Evolutionary conservation across 2,113 vertebrate species (phyloP), one percentile per base, ranked within the genome.

Genomic region (Cettia cetti): DNA sequence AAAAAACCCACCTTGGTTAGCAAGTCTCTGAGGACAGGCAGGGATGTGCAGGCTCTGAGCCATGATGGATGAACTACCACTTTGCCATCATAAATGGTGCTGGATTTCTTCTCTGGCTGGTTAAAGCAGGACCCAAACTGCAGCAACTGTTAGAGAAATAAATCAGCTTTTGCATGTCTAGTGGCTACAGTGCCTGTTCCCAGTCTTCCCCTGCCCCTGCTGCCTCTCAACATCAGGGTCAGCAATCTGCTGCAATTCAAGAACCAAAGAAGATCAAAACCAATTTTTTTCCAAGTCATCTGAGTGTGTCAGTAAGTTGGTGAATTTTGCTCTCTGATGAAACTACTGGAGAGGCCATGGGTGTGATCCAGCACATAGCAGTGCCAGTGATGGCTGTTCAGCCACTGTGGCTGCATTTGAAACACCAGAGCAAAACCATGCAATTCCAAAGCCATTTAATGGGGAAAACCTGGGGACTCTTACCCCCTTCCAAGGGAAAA

Each of bases 41-140:
- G 33, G 59, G 31, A 50, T 50, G 52, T 50, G 27, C 21, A 80
- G 37, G 11, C 45, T 85, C 39, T 40, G 54, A 64, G 49, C 31
- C 8, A 11, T 9, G 42, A 27, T 20, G 47, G 17, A 20, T 39
- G 35, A 89, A 10, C 22, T 87, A 50, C 33, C 33, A 16, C 60
- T 80, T 87, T 53, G 28, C 31, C 65, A 0, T 33, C 0, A 0
- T 16, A 65, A 13, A 13, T 40, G 22, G 15, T 37, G 18, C 37
- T 82, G 22, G 31, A 22, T 60, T 64, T 71, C 37, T 86, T 33
- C n/a, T 78, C 80, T 89, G 37, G 5, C 27, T 90, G 49, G 27
- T 40, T 57, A 75, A 77, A 89, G 33, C 42, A 69, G 28, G 16
- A 79, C 22, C 6, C 11, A 70, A 68, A 15, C 15, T 72, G 31